Base-by-base conservation (phyloP, 2,113 vertebrate species). In the Fulmarus glacialis region DNA sequence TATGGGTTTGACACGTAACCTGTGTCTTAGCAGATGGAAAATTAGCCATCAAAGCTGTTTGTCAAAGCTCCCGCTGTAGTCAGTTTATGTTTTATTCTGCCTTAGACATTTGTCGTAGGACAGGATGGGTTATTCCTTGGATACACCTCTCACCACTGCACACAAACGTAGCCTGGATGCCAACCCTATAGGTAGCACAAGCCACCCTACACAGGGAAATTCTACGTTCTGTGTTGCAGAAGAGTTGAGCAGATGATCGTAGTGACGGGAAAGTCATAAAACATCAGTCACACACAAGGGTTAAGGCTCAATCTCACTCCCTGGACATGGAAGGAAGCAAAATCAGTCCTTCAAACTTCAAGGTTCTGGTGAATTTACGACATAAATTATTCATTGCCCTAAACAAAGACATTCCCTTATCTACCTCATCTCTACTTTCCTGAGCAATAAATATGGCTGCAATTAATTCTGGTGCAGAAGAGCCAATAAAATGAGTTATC, bases 381-480 rank as follows among this genome's bases (percentile, higher is more conserved):
- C 56, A 90, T 97, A 87, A 95, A 95, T 97, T 93, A 96, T 97
- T 92, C 80, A 92, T 96, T 84, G 56, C 42, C 86, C 75, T 74
- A 78, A 96, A 90, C 75, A 93, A 87, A 94, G 79, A 81, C 32
- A 34, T 83, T 86, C 68, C 52, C 52, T 95, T 96, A 96, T 97
- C 94, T 86, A 70, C 75, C 59, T 89, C 88, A 95, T 95, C 94
- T 95, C 59, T 74, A 67, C 75, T 97, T 74, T 50, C 71, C 68
- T 53, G 59, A 93, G 75, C 63, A 92, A 73, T 96, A 96, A 97
- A 94, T 95, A 89, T 67, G 88, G 47, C 86, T 96, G 82, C 83
- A 96, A 87, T 97, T 95, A 96, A 94, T 94, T 95, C 68, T 92
- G 42, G n/a, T 83, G 64, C 72, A 95, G 86, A 95, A 92, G 59